These are phyloP conservation scores for Liparis tanakae DNA, from an alignment of 2,797 vertebrate genomes.

Conservation along the genomic window DNA sequence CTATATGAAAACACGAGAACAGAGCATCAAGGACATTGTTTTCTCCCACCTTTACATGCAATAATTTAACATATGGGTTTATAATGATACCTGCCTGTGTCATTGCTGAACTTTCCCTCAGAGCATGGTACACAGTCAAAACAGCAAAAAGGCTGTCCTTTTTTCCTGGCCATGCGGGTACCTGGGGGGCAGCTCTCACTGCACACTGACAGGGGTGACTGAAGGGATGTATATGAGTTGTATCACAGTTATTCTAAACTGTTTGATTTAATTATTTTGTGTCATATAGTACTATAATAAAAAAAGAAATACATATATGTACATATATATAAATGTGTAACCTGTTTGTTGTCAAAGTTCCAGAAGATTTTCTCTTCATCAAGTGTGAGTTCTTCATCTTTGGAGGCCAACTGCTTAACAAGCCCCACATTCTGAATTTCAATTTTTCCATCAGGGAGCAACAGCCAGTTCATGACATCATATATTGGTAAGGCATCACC, in stretches of 20 bases:
- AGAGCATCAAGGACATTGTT: neutral
- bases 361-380: no score
- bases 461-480: conserved; percentile 81
- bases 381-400: no score
- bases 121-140: conserved; percentile 75
- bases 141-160: conserved; percentile 66
- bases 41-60: neutral
- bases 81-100: neutral
- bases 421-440: conserved; percentile 49
- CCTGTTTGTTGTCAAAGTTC: conserved; percentile 39
- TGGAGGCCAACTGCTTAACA: conserved; percentile 35
- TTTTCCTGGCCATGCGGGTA: conserved; percentile 60
- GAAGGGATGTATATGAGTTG: neutral
- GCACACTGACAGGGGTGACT: conserved; percentile 72
- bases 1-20: conserved; percentile 38
- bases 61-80: neutral
- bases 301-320: no score
- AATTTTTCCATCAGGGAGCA: conserved; percentile 63
- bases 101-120: conserved; percentile 24
- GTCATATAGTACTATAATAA: neutral
- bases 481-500: conserved; percentile 77
- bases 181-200: conserved; percentile 74
- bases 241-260: neutral
- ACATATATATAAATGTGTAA: neutral
- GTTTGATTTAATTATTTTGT: neutral